Conservation (phyloP, 2,797 vertebrate genomes). For the Cyprinella venusta region DNA sequence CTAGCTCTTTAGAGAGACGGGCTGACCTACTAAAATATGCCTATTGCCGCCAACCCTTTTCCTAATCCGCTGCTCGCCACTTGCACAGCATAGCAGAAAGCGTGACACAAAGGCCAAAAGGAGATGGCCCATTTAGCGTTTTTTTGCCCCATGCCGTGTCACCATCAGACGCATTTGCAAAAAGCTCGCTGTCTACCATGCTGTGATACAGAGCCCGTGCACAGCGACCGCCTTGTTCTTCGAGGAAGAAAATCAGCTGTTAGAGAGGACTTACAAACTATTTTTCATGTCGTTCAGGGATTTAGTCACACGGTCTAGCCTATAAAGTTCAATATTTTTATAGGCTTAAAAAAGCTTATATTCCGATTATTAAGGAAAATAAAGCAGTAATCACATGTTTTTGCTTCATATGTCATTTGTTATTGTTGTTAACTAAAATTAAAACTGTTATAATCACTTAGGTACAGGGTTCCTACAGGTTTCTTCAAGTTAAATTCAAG, state of each 20-base stretch:
- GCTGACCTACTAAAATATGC: constrained; percentile 71
- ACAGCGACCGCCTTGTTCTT: not conserved
- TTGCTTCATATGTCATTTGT: not conserved
- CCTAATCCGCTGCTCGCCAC: constrained; percentile 25
- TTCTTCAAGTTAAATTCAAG: too few species aligned
- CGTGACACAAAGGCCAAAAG: constrained; percentile 46
- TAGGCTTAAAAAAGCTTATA: not conserved
- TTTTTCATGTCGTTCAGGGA: not conserved
- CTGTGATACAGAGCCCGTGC: not conserved
- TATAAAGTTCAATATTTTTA: too few species aligned
- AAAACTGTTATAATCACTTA: too few species aligned
- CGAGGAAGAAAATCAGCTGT: not conserved
- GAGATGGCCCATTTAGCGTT: constrained; percentile 22
- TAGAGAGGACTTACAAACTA: constrained; percentile 9
- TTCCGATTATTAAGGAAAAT: not conserved
- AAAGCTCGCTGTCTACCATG: not conserved
- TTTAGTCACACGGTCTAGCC: constrained; percentile 31
- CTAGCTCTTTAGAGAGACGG: constrained; percentile 64
- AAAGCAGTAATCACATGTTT: not conserved
- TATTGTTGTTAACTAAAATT: not conserved
- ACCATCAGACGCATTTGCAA: constrained; percentile 9
- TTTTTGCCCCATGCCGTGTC: constrained; percentile 22
- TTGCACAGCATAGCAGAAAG: constrained; percentile 24
- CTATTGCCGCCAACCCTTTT: constrained; percentile 53
- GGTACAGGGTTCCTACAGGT: too few species aligned